Base-by-base conservation (phyloP, 2,888 invertebrate genomes). In the Gastracanthus pulcherrimus region DNA sequence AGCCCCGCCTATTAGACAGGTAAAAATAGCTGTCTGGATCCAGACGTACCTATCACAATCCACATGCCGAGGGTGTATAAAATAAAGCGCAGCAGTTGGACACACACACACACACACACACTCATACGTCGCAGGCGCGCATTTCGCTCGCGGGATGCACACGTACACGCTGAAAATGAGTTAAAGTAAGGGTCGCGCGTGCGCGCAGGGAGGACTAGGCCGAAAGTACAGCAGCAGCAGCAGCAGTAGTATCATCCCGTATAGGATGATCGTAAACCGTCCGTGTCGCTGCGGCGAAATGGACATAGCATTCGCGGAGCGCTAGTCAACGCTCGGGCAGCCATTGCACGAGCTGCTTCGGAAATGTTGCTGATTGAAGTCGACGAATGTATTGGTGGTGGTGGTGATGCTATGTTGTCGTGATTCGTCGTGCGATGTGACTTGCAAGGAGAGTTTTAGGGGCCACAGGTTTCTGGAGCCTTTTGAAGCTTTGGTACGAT, bases 261-360 rank as follows among this genome's bases (percentile, higher is more conserved):
- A n/a, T n/a, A n/a, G n/a, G 55, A 51, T 34, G 55, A 55, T 71
- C 78, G 64, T 71, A 71, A 78, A 69, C 48, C 60, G 76, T 34
- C 60, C 31, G 76, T n/a, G n/a, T 55, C 55, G 55, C 55, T 16
- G 51, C 60, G 41, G 13, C 55, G 55, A 58, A 41, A 9, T 34
- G 26, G 38, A 23, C 34, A 60, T 13, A 3, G 2, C 26, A 29
- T 38, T 41, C 64, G 70, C 45, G 77, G 77, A 71, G 70, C 70
- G 29, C 60, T 70, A 77, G 77, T 77, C 77, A 70, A 77, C 62
- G 77, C 77, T 48, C 70, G 70, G 62, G 62, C 62, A 70, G 76
- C 38, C 76, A 11, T 62, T 74, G 64, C 34, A 45, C n/a, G n/a
- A n/a, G n/a, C n/a, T n/a, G n/a, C n/a, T 19, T 51, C 51, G 29